phyloP scores from a whole-genome alignment of 2,113 vertebrate genomes.

The Sinocyclocheilus grahami region DNA sequence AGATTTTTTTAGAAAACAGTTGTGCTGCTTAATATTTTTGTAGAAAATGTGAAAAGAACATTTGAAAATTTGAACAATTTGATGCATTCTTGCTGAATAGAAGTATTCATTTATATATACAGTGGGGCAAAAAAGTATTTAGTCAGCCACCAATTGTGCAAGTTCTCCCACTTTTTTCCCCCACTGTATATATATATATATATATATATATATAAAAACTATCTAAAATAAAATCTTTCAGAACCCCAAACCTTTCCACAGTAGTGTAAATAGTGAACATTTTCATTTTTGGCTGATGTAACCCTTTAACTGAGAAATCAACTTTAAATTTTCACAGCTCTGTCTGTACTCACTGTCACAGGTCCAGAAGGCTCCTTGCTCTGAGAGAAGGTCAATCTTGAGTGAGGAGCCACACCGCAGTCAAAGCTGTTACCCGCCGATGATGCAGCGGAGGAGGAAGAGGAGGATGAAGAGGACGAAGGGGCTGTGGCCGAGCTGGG shows the following conservation, averaged over 20 bases:
- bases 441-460: slow-evolving; percentile 63
- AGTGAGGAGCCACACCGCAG: slow-evolving; percentile 68
- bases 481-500: slow-evolving; percentile 58
- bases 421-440: slow-evolving; percentile 72
- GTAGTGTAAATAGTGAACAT: background rate
- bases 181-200: no score
- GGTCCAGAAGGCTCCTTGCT: slow-evolving; percentile 72
- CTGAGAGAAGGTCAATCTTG: slow-evolving; percentile 73
- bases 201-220: no score
- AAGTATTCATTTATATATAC: no score
- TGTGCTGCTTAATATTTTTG: background rate
- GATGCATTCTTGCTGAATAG: background rate
- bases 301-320: background rate
- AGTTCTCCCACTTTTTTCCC: no score
- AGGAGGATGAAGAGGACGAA: slow-evolving; percentile 61
- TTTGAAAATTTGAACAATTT: no score
- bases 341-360: slow-evolving; percentile 69
- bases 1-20: background rate
- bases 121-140: no score
- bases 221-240: background rate
- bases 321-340: background rate
- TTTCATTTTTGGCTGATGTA: background rate
- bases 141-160: no score
- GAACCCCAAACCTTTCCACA: background rate
- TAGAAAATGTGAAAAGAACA: background rate